These are phyloP conservation scores for Drosophila repletoides DNA, from an alignment of 1,140 invertebrate species.

Conservation along the genomic window DNA sequence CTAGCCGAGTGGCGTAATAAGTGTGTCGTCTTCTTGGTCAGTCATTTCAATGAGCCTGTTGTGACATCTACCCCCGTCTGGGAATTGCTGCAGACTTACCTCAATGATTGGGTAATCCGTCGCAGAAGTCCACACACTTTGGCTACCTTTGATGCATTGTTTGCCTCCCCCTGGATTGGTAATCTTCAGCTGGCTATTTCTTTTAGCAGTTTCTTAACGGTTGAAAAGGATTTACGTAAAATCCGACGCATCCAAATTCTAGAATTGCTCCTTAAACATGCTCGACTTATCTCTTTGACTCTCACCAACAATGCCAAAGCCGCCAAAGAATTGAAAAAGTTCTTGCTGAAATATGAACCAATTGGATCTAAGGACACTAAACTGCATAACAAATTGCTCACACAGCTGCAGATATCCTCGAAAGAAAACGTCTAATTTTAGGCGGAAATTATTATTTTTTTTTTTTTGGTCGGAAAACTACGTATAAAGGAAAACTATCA, in stretches of 20 bases:
- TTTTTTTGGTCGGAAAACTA: not conserved
- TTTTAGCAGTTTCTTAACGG: conserved; percentile 11
- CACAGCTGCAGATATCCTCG: conserved; percentile 1
- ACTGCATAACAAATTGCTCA: conserved; percentile 33
- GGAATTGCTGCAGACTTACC: conserved; percentile 15
- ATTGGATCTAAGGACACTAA: conserved; percentile 14
- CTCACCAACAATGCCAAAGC: not conserved
- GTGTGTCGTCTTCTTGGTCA: conserved; percentile 44
- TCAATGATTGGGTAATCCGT: conserved; percentile 29
- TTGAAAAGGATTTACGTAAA: conserved; percentile 19
- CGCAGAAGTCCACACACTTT: conserved; percentile 26
- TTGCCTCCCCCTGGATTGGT: conserved; percentile 40
- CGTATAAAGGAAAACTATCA: too few relatives aligned
- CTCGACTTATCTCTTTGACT: not conserved
- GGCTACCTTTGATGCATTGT: conserved; percentile 40
- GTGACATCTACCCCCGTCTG: conserved; percentile 20
- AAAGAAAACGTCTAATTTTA: not conserved
- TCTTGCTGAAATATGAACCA: not conserved
- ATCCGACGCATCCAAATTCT: conserved; percentile 44
- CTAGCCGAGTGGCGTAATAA: conserved; percentile 34
- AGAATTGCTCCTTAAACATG: conserved; percentile 27
- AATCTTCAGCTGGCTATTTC: conserved; percentile 2
- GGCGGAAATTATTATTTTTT: not conserved
- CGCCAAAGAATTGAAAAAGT: not conserved
- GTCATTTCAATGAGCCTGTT: conserved; percentile 14